Base-by-base conservation (phyloP, 2,888 invertebrate species). In the Heteromurus nitidus region DNA sequence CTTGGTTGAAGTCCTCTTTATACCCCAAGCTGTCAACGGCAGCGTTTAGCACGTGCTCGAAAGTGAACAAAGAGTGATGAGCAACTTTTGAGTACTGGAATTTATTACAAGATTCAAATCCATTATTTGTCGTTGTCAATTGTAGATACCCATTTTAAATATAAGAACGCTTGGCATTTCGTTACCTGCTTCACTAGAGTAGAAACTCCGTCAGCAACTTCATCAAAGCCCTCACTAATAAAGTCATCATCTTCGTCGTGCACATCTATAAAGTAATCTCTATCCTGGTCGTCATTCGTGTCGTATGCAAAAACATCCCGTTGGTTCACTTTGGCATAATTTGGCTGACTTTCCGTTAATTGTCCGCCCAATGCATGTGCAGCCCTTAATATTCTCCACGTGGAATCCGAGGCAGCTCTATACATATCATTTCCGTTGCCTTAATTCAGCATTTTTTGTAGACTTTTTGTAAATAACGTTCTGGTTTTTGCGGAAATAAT, bases 201-300 rank as follows among this genome's bases (percentile, higher is more conserved):
- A n/a, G 36, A 13, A 7, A 22, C 68, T 1, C n/a, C 68, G 18
- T 68, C 47, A 16, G 67, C 30, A 22, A 75, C 22, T 20, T 36
- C 58, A 1, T n/a, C 22, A 30, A 76, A 24, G 9, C 58, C 26
- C 28, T 69, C 58, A 18, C 60, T 18, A 0, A n/a, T 18, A 18
- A 67, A 36, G 16, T 58, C 60, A 24, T 77, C 50, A 16, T 73
- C 44, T 16, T 47, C 44, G 2, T 47, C 62, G 42, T 50, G 47
- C 1, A 55, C 67, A n/a, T 73, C 76, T 16, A 72, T 58, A 22
- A 67, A 82, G 13, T 72, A 58, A 3, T 76, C 76, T 11, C 68
- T 31, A 2, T 67, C 26, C 0, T 22, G 1, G n/a, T 76, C 53
- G 26, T 82, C 82, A 0, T 7, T 20, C 0, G 7, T 11, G 30